phyloP scores from a whole-genome alignment of 2,888 invertebrate species.

The Flexamia atlantica region DNA sequence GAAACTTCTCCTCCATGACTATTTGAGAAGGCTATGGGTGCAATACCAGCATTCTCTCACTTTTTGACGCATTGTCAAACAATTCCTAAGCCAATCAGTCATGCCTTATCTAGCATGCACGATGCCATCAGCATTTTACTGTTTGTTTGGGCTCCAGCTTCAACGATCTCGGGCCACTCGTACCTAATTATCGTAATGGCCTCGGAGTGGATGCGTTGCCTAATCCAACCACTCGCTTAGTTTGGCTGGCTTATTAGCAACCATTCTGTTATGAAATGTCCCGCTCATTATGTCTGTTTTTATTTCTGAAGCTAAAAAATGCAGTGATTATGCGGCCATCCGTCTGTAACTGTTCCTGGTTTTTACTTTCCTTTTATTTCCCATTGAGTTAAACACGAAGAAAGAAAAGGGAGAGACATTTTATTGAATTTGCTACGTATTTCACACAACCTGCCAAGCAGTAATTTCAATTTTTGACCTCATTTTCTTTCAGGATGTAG shows the following conservation, averaged over 20 bases:
- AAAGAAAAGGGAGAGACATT: no score
- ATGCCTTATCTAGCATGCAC: not conserved
- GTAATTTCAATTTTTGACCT: no score
- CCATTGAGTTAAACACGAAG: no score
- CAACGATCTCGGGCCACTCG: not conserved
- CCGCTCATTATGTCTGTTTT: constrained; percentile 1
- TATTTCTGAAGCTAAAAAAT: not conserved
- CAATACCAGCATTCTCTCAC: no score
- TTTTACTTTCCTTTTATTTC: constrained; percentile 31
- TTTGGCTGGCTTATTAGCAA: constrained; percentile 25
- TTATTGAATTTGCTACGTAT: no score
- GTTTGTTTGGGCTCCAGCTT: not conserved
- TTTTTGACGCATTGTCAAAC: no score
- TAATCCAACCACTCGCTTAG: constrained; percentile 13
- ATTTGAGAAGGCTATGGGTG: no score
- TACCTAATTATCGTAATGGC: constrained; percentile 19
- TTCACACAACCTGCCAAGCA: no score
- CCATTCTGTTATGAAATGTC: constrained; percentile 28
- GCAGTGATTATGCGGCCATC: constrained; percentile 2
- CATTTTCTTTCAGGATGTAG: no score
- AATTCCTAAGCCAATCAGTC: no score
- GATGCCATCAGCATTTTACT: constrained; percentile 12
- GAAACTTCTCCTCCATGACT: no score
- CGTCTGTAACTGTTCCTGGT: not conserved
- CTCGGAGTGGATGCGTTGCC: not conserved